phyloP scores from a whole-genome alignment of 2,888 invertebrate genomes.

The Ophraella communa region DNA sequence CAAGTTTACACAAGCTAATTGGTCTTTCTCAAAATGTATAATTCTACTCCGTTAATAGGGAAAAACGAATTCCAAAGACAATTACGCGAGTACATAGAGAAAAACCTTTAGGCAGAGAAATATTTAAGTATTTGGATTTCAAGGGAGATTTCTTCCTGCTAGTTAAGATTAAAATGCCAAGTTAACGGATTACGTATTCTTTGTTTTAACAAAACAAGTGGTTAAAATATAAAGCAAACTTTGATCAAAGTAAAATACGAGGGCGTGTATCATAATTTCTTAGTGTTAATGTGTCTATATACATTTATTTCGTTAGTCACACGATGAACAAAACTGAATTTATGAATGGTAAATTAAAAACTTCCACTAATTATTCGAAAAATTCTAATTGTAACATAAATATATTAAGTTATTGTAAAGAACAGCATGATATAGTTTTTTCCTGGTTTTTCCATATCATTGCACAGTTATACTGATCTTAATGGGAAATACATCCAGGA shows the following conservation, averaged over 20 bases:
- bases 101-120: not conserved
- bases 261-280: not conserved
- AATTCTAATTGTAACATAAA: too few relatives aligned
- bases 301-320: too few relatives aligned
- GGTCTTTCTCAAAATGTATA: conserved; percentile 24
- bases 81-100: not conserved
- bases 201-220: not conserved
- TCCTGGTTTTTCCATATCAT: too few relatives aligned
- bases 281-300: too few relatives aligned
- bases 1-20: conserved; percentile 32
- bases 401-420: too few relatives aligned
- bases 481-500: too few relatives aligned
- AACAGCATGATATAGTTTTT: too few relatives aligned
- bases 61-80: conserved; percentile 18
- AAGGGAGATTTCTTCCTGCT: not conserved
- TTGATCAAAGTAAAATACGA: not conserved
- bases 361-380: too few relatives aligned
- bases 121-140: conserved; percentile 4
- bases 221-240: not conserved
- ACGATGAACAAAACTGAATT: too few relatives aligned
- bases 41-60: conserved; percentile 11
- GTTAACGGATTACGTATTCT: not conserved
- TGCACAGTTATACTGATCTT: too few relatives aligned
- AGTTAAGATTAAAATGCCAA: not conserved
- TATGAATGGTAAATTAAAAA: too few relatives aligned